Conservation (phyloP, 2,888 invertebrate genomes). For the Acanthococcus lagerstroemiae region DNA sequence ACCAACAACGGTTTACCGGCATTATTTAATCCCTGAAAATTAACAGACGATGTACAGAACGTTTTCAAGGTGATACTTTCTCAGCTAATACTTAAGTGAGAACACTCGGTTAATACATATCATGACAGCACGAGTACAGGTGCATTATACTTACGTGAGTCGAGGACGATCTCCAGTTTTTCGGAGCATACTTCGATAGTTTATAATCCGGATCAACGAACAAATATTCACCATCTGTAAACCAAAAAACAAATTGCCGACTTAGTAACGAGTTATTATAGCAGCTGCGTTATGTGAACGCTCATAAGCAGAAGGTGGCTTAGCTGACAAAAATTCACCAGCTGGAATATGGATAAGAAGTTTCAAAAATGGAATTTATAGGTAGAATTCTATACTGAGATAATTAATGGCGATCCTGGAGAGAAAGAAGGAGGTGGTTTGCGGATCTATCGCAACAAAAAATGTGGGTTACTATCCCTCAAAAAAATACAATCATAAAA, state of each 20-base stretch:
- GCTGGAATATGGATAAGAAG: too few species aligned
- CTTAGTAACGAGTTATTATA: too few species aligned
- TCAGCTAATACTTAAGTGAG: background rate
- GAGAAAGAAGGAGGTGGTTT: too few species aligned
- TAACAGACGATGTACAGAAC: background rate
- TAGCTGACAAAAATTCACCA: too few species aligned
- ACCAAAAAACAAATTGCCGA: background rate
- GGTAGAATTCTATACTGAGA: too few species aligned
- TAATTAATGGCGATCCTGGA: too few species aligned
- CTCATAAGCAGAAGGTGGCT: too few species aligned
- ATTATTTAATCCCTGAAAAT: slow-evolving; percentile 67
- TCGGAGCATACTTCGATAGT: slow-evolving; percentile 90
- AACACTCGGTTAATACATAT: background rate
- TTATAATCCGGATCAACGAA: slow-evolving; percentile 92
- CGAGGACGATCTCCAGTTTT: slow-evolving; percentile 90
- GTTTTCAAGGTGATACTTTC: background rate
- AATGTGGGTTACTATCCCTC: too few species aligned
- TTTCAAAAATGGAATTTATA: too few species aligned
- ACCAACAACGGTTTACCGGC: slow-evolving; percentile 81
- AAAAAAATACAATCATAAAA: too few species aligned
- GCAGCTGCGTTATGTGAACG: too few species aligned
- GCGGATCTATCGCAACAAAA: too few species aligned
- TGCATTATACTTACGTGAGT: slow-evolving; percentile 61
- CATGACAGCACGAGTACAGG: background rate
- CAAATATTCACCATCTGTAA: slow-evolving; percentile 84